A percentile compares a stretch with the other conserved stretches of the same genome.
These are phyloP conservation scores for Nerophis lumbriciformis DNA, from an alignment of 2,113 vertebrate species.

Conservation along the genomic window DNA sequence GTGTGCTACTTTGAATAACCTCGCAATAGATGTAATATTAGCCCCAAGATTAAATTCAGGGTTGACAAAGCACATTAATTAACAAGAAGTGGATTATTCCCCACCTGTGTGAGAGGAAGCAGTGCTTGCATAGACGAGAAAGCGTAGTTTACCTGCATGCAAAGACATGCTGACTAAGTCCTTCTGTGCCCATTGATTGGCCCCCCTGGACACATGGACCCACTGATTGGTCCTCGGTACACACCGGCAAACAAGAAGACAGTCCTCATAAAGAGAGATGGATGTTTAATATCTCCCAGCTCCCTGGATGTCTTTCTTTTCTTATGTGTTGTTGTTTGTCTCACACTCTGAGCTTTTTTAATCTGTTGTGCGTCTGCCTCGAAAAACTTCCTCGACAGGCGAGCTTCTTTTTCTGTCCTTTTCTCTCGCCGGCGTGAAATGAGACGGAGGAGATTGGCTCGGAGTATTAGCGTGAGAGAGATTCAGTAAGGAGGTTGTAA, in stretches of 20 bases:
- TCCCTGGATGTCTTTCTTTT: conserved; percentile 42
- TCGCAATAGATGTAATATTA: not conserved
- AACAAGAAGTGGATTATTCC: conserved; percentile 6
- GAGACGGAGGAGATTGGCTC: conserved; percentile 54
- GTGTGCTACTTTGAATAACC: conserved; percentile 3
- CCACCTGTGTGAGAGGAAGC: not conserved
- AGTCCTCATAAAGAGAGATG: conserved; percentile 46
- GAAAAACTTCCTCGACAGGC: conserved; percentile 10
- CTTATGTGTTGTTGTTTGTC: conserved; percentile 32
- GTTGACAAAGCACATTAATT: conserved; percentile 26
- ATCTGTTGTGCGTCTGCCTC: conserved; percentile 1
- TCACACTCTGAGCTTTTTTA: conserved; percentile 13
- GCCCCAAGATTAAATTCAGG: conserved; percentile 10
- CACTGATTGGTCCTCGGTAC: conserved; percentile 45
- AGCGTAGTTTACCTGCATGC: conserved; percentile 52
- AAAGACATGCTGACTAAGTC: conserved; percentile 55
- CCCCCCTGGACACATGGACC: conserved; percentile 44
- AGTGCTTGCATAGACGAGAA: conserved; percentile 4
- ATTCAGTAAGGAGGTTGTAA: conserved; percentile 56
- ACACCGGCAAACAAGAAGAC: conserved; percentile 33
- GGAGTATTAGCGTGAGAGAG: conserved; percentile 47
- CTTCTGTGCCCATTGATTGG: conserved; percentile 52
- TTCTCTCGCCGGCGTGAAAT: conserved; percentile 43
- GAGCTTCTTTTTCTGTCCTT: conserved; percentile 8
- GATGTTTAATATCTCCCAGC: conserved; percentile 41